Evolutionary conservation across 2,888 invertebrate species (phyloP), one percentile per base, ranked within the genome.

Genomic region (Hipparchia semele): DNA sequence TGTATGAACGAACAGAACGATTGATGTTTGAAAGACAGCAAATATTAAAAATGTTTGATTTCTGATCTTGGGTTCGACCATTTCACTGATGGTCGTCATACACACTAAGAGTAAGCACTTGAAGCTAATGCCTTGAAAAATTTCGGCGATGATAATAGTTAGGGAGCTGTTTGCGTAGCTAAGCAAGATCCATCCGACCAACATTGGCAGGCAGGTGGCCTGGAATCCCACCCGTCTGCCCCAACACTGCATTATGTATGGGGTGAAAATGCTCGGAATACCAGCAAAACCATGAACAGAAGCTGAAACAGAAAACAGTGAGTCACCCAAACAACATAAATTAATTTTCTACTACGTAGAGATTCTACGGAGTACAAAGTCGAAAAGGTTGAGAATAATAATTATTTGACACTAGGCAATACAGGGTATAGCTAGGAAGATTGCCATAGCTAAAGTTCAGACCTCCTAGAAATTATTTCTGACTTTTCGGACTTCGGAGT

Each of bases 51-150:
- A 66, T 0, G 79, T 77, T 45, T 78, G 61, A 5, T 79, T 80
- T 60, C 80, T 76, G 58, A 80, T 81, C 54, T 75, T 71, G 3
- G 82, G 79, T 10, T 74, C 71, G 4, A 71, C 69, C 76, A 76
- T 73, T 73, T 76, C 76, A 62, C 74, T 71, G 6, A 76, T 62
- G 12, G 64, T 70, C 68, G 70, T 62, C 66, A 71, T 73, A 39
- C 62, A 71, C 5, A 76, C 70, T n/a, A 74, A 56, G 46, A 73
- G 59, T n/a, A 74, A 58, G 39, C 71, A 71, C 53, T 76, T 76
- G 46, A 61, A 54, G 9, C 76, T 74, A 9, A 73, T 64, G 54
- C 76, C 76, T 73, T 74, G 76, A 13, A 74, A 73, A 8, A 74
- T 58, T 69, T 76, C 76, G 1, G 74, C 76, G 39, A 76, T 61